Conservation (phyloP, 1,140 invertebrate genomes). For the Propsilocerus akamusi region DNA sequence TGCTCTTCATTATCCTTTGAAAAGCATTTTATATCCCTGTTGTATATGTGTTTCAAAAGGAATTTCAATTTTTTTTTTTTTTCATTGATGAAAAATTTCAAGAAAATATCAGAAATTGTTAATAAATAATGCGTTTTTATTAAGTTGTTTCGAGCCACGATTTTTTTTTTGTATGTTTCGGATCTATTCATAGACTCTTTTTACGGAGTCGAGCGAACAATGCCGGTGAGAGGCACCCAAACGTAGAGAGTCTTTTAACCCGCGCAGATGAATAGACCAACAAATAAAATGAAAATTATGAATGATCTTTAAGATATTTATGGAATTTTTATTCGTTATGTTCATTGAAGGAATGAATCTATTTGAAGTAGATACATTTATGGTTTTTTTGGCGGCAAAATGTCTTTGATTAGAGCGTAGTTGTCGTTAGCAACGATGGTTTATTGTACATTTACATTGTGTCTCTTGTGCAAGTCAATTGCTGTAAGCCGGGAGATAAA, state of each 20-base stretch:
- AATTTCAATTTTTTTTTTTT: too few species aligned
- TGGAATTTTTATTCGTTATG: neutral
- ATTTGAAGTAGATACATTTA: neutral
- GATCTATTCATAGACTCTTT: neutral
- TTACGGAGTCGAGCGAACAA: too few species aligned
- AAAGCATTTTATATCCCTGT: too few species aligned
- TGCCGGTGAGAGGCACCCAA: too few species aligned
- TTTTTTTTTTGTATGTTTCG: neutral
- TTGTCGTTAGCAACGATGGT: neutral
- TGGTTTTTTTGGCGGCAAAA: neutral
- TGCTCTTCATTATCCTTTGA: too few species aligned
- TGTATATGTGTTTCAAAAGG: too few species aligned
- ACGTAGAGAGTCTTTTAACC: too few species aligned
- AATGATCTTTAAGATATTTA: slow-evolving; percentile 3
- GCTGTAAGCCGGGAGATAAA: too few species aligned
- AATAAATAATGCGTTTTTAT: slow-evolving; percentile 2
- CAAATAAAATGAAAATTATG: slow-evolving; percentile 3
- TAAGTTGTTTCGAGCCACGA: slow-evolving; percentile 1
- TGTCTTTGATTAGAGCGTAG: neutral
- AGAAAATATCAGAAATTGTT: too few species aligned
- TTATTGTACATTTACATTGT: too few species aligned
- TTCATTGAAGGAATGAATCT: neutral
- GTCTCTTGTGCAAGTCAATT: too few species aligned
- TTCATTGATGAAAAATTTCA: too few species aligned
- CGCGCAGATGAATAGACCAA: slow-evolving; percentile 1